A percentile compares a stretch with the other conserved stretches of the same genome.
Conservation (phyloP, 2,888 invertebrate species). For the Stenodera caucasica region DNA sequence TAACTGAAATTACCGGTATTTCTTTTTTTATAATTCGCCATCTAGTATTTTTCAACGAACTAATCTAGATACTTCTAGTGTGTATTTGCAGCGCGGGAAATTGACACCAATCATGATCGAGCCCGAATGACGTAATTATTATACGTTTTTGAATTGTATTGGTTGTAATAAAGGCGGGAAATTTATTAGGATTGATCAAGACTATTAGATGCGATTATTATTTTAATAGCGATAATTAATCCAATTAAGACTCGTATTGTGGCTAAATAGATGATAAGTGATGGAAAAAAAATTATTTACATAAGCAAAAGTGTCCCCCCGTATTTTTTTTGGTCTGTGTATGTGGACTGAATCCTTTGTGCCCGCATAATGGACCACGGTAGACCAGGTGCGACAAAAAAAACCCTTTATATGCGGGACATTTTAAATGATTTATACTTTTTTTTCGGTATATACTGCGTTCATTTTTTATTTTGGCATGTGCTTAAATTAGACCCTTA, state of each 20-base stretch:
- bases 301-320: slow-evolving; percentile 45
- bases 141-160: no score
- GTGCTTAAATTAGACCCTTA: slow-evolving; percentile 39
- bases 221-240: neutral
- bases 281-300: slow-evolving; percentile 43
- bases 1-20: neutral
- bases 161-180: no score
- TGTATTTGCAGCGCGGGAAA: no score
- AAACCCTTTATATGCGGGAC: slow-evolving; percentile 49
- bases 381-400: slow-evolving; percentile 53
- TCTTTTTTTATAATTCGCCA: no score
- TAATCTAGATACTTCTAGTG: no score
- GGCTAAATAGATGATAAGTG: slow-evolving; percentile 28
- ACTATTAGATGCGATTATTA: slow-evolving; percentile 24
- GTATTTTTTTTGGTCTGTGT: neutral
- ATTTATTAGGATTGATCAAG: no score
- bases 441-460: no score
- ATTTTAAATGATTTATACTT: slow-evolving; percentile 51
- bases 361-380: slow-evolving; percentile 48
- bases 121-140: no score
- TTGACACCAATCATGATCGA: no score
- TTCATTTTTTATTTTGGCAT: no score
- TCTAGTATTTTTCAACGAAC: no score
- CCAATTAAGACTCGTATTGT: slow-evolving; percentile 30
- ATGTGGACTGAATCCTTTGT: slow-evolving; percentile 40